Evolutionary conservation across 2,888 invertebrate genomes (phyloP), one percentile per base, ranked within the genome.

Genomic region (Caenorhabditis japonica): DNA sequence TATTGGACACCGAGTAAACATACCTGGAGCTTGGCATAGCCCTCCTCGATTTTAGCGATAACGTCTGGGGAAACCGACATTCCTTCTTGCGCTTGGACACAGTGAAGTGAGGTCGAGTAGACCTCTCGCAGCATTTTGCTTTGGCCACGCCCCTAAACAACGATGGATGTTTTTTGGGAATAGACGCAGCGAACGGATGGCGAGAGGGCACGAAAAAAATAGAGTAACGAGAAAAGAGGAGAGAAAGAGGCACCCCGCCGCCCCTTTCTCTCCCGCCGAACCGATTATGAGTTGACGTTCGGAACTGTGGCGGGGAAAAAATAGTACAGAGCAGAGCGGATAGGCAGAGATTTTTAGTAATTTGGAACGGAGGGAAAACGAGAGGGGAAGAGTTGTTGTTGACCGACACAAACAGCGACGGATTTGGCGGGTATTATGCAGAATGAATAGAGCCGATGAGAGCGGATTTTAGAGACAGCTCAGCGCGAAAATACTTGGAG

Each of bases 21-120:
- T 41, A 82, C 83, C 80, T 85, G 85, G 47, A 85, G 81, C 75
- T 85, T 85, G 76, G 76, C 79, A 76, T 77, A 85, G 58, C 82
- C 85, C 55, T 83, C 84, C 72, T 85, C 85, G 60, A 84, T 83
- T 75, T 84, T 83, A 68, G 72, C 69, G 64, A 76, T 51, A 46
- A 76, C 72, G 59, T 68, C 72, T 59, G 76, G 69, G 52, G 71
- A 64, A 73, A 73, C 79, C 59, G 76, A 69, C 77, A 77, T 79
- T 51, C 66, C 74, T 56, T 53, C 56, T 58, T 61, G 72, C 47
- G 71, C 60, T 56, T 60, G 62, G 64, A 55, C 56, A 61, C 73
- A 76, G 60, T 73, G 69, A 70, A 73, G 76, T 60, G 73, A 76
- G 59, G 62, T 56, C 51, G 66, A 53, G 68, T 76, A 76, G 60